Conservation (phyloP, 2,113 vertebrate species). For the Entelurus aequoreus region DNA sequence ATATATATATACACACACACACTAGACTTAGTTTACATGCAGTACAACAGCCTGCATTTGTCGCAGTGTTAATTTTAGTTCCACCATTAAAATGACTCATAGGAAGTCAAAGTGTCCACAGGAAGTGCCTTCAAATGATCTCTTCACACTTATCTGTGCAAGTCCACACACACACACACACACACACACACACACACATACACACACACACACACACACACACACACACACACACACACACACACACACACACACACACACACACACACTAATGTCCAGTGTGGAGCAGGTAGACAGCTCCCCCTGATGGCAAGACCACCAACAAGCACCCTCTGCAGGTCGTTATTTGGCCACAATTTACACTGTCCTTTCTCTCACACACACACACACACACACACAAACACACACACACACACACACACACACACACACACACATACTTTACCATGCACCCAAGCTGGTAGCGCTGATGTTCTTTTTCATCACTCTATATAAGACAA, state of each 20-base stretch:
- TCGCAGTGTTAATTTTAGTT: slow-evolving; percentile 1
- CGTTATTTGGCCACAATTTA: neutral
- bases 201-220: slow-evolving; percentile 1
- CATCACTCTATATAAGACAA: slow-evolving; percentile 15
- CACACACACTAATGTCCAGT: neutral
- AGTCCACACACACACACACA: no score
- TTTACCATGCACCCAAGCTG: neutral
- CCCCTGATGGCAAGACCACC: slow-evolving; percentile 38
- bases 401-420: slow-evolving; percentile 17
- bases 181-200: slow-evolving; percentile 3
- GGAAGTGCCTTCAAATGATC: slow-evolving; percentile 5
- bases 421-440: neutral
- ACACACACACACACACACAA: neutral
- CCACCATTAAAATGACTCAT: slow-evolving; percentile 7
- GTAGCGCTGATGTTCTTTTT: slow-evolving; percentile 7
- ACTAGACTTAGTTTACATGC: neutral
- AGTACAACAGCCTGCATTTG: neutral
- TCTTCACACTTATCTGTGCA: slow-evolving; percentile 4
- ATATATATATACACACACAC: no score
- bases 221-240: slow-evolving; percentile 14
- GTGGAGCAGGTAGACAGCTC: slow-evolving; percentile 39
- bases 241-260: neutral
- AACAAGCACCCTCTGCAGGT: slow-evolving; percentile 11
- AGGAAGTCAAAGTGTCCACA: slow-evolving; percentile 6
- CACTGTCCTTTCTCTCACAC: neutral